phyloP scores from a whole-genome alignment of 2,888 invertebrate species.

The Gasteruption jaculator region DNA sequence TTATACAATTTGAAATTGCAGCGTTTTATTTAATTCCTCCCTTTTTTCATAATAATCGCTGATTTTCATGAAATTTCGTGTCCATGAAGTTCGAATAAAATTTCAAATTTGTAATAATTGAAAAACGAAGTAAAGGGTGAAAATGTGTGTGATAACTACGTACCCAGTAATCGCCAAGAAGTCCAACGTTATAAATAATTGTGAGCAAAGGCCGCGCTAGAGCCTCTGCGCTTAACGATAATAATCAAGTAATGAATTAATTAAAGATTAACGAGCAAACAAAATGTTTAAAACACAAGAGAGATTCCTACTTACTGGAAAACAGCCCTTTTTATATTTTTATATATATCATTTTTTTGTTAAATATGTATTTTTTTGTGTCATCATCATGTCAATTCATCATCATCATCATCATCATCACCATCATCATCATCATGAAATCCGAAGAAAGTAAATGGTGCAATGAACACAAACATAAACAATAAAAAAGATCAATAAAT shows the following conservation, averaged over 20 bases:
- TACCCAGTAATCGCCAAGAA: too few relatives aligned
- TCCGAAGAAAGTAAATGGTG: slow-evolving; percentile 63
- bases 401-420: slow-evolving; percentile 31
- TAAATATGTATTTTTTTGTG: too few relatives aligned
- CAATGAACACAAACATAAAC: slow-evolving; percentile 60
- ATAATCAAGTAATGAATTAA: not conserved
- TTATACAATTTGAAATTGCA: too few relatives aligned
- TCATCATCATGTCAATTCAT: slow-evolving; percentile 28
- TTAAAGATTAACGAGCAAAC: slow-evolving; percentile 11
- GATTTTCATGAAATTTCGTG: too few relatives aligned
- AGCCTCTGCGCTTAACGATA: too few relatives aligned
- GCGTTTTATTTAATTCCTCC: too few relatives aligned
- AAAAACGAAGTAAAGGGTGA: too few relatives aligned
- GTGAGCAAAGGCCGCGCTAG: slow-evolving; percentile 5
- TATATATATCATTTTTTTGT: slow-evolving; percentile 17
- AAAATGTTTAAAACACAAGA: slow-evolving; percentile 36
- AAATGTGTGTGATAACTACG: too few relatives aligned
- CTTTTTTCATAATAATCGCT: too few relatives aligned
- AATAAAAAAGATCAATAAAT: slow-evolving; percentile 71
- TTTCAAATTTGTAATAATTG: too few relatives aligned
- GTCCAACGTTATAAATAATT: slow-evolving; percentile 1
- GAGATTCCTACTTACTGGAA: slow-evolving; percentile 65
- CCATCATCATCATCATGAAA: slow-evolving; percentile 46
- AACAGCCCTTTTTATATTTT: slow-evolving; percentile 61
- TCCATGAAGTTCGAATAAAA: too few relatives aligned